Conservation (phyloP, 2,797 vertebrate species). For the Onychomys torridus region DNA sequence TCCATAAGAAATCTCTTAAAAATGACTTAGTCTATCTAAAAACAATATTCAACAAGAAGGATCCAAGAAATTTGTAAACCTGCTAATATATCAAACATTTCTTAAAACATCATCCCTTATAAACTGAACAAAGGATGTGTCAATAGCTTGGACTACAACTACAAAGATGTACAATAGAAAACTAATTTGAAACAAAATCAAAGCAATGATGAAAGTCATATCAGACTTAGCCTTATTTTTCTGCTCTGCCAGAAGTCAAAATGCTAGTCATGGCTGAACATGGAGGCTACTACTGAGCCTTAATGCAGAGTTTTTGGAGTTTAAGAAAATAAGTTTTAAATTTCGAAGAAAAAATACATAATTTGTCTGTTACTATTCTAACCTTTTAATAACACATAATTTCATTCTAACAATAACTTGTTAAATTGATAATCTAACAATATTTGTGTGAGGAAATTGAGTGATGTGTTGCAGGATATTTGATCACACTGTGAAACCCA, state of each 20-base stretch:
- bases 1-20: background rate
- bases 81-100: background rate
- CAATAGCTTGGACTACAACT: background rate
- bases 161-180: background rate
- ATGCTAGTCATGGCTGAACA: background rate
- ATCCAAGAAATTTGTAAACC: background rate
- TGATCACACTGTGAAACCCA: background rate
- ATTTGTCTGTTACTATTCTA: background rate
- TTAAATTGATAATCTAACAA: background rate
- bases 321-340: slow-evolving; percentile 7
- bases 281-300: too few relatives aligned
- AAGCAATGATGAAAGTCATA: background rate
- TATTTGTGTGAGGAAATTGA: background rate
- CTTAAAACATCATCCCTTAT: background rate
- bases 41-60: background rate
- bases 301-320: background rate
- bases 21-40: background rate
- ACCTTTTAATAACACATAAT: background rate
- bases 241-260: background rate
- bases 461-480: background rate
- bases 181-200: background rate
- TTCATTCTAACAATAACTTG: background rate
- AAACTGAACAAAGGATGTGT: background rate
- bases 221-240: background rate
- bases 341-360: background rate